Evolutionary conservation across 2,888 invertebrate genomes (phyloP), one percentile per base, ranked within the genome.

Genomic region (Drosophila dives): DNA sequence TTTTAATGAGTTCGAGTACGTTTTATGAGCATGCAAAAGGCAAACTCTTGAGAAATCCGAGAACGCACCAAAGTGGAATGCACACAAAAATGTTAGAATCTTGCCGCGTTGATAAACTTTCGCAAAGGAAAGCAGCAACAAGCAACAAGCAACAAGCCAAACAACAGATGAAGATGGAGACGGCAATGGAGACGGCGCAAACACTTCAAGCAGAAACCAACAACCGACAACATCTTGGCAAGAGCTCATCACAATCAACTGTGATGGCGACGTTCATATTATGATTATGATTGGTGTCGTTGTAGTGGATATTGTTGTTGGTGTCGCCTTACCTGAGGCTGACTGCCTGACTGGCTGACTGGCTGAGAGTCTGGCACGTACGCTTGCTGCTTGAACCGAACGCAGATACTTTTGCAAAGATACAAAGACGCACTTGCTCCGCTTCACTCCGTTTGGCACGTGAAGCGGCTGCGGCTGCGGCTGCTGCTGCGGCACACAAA

Each of bases 11-110:
- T 86, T 86, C 89, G 86, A 86, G 89, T 86, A 89, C 86, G 89
- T 86, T 86, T 84, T 89, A 89, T 84, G 89, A 86, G 86, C 79
- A 68, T 75, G 75, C 81, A 78, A 81, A 81, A 72, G 77, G 80
- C 72, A 78, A 77, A 80, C 73, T 83, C 83, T 81, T 72, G 80
- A 77, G 82, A 81, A 77, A 83, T 80, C 71, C 69, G 60, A 79
- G 75, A 88, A 84, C 86, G 86, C 86, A 89, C 89, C 89, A 86
- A 88, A 89, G 86, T 86, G 89, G 86, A 88, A 86, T 88, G 89
- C 86, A 86, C 86, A 86, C 89, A 86, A 86, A 86, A 86, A 89
- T 86, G 89, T 86, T 86, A 89, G 86, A 86, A 86, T 86, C 86
- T 86, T 83, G 89, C 86, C 85, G 86, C 89, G 66, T 71, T 75